phyloP scores from a whole-genome alignment of 2,888 invertebrate genomes.

The Tortrix viridana region DNA sequence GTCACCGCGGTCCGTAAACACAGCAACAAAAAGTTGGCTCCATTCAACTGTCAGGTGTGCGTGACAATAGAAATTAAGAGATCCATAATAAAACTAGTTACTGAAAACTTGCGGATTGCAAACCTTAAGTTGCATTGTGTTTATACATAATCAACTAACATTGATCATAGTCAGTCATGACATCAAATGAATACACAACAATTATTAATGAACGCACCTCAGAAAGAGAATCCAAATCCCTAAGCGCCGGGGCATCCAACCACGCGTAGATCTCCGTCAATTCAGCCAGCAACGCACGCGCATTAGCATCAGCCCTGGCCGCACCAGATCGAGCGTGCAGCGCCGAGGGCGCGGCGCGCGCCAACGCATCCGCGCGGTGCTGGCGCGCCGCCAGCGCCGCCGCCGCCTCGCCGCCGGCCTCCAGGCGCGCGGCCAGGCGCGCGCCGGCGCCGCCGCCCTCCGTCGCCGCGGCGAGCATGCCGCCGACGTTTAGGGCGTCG shows the following conservation, averaged over 20 bases:
- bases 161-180: no score
- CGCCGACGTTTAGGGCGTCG: slow-evolving; percentile 89
- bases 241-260: slow-evolving; percentile 69
- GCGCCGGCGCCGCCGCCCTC: slow-evolving; percentile 90
- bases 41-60: no score
- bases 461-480: slow-evolving; percentile 87
- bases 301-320: slow-evolving; percentile 90
- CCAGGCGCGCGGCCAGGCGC: slow-evolving; percentile 84
- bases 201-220: slow-evolving; percentile 49
- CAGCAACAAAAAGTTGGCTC: no score
- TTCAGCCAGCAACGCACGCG: slow-evolving; percentile 90
- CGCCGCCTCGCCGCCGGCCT: slow-evolving; percentile 86
- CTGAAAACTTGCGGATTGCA: no score
- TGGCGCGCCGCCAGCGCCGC: slow-evolving; percentile 79
- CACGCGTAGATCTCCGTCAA: slow-evolving; percentile 84
- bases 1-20: no score
- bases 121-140: no score
- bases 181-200: no score
- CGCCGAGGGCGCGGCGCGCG: slow-evolving; percentile 72
- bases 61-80: no score
- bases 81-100: no score
- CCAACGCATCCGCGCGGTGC: slow-evolving; percentile 49
- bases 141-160: no score
- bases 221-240: slow-evolving; percentile 60
- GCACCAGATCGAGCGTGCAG: slow-evolving; percentile 66